Conservation (phyloP, 35 echinoderm and acorn worm species). For the Hemicentrotus pulcherrimus region DNA sequence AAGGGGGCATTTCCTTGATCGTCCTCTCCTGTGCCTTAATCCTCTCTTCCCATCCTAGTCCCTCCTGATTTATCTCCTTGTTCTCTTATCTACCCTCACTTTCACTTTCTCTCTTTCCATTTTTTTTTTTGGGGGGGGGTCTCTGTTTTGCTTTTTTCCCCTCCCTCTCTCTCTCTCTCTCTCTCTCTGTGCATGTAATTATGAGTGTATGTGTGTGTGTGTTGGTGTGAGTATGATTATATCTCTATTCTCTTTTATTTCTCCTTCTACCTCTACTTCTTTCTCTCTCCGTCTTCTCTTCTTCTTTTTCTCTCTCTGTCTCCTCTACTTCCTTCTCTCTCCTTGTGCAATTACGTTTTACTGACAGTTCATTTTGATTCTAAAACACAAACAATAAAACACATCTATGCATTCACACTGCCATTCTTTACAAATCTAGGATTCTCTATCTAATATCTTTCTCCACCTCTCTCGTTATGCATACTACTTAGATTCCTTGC, state of each 20-base stretch:
- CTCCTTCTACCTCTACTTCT: too few species aligned
- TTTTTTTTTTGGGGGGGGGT: too few species aligned
- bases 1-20: neutral
- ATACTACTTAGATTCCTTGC: neutral
- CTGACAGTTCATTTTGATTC: neutral
- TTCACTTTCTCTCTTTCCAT: too few species aligned
- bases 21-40: neutral
- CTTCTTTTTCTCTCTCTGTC: too few species aligned
- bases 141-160: too few species aligned
- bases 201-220: too few species aligned
- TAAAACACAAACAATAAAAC: neutral
- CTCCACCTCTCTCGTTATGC: neutral
- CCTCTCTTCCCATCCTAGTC: neutral
- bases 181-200: too few species aligned
- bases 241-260: too few species aligned
- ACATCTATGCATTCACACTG: neutral
- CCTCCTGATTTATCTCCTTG: neutral
- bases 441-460: neutral
- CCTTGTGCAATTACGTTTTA: neutral
- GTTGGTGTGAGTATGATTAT: too few species aligned
- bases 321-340: neutral
- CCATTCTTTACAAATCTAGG: neutral
- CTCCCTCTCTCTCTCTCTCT: too few species aligned
- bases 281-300: too few species aligned
- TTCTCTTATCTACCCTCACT: neutral